phyloP scores from a whole-genome alignment of 2,888 invertebrate genomes.

The Toxonevra muliebris region DNA sequence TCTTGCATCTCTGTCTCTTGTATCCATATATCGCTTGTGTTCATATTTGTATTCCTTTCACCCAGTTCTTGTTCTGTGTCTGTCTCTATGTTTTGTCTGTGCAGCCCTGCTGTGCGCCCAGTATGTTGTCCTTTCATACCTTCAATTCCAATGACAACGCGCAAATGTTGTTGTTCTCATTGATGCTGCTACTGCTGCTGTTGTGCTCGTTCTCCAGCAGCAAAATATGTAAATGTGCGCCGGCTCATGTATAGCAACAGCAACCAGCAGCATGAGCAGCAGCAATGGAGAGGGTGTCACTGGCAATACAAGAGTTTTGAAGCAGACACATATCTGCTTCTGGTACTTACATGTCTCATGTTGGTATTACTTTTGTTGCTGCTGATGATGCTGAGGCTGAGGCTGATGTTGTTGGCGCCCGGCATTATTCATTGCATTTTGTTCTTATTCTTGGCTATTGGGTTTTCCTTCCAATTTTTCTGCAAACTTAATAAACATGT shows the following conservation, averaged over 20 bases:
- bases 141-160: not conserved
- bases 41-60: constrained; percentile 21
- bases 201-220: not conserved
- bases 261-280: too few relatives aligned
- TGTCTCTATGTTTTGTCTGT: constrained; percentile 4
- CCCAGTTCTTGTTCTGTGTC: constrained; percentile 7
- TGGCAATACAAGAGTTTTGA: too few relatives aligned
- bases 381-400: not conserved
- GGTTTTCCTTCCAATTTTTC: too few relatives aligned
- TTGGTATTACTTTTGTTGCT: too few relatives aligned
- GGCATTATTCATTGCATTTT: not conserved
- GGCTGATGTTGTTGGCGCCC: not conserved
- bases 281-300: too few relatives aligned
- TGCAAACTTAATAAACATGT: too few relatives aligned
- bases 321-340: too few relatives aligned
- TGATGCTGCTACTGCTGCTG: not conserved
- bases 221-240: too few relatives aligned
- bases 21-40: not conserved
- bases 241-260: too few relatives aligned
- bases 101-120: constrained; percentile 23
- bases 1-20: not conserved
- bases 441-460: too few relatives aligned
- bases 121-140: constrained; percentile 28
- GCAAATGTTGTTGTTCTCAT: too few relatives aligned
- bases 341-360: too few relatives aligned